A percentile compares a stretch with the other conserved stretches of the same genome.
Evolutionary conservation across 1,140 invertebrate species (phyloP).

Genomic region (Plutomurus gul): DNA sequence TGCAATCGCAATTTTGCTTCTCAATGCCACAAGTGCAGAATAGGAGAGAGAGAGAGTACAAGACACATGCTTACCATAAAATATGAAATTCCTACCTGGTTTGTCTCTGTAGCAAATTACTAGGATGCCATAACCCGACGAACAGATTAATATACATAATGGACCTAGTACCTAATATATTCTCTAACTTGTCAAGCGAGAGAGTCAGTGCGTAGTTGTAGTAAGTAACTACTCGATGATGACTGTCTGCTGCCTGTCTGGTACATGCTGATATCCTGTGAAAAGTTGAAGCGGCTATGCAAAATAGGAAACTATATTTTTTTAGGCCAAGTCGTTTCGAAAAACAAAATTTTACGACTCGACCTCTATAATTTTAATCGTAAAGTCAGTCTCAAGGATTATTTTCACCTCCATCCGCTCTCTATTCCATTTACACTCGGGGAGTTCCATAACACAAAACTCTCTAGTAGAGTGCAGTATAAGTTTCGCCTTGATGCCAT

Average conservation of each 20-base stretch:
- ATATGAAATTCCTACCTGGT: neutral
- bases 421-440: slow-evolving; percentile 22
- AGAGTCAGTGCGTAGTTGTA: neutral
- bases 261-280: neutral
- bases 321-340: neutral
- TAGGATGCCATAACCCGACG: neutral
- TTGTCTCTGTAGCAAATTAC: slow-evolving; percentile 21
- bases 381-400: slow-evolving; percentile 41
- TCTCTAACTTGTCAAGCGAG: neutral
- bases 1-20: too few relatives aligned
- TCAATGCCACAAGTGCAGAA: too few relatives aligned
- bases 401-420: slow-evolving; percentile 35
- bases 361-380: slow-evolving; percentile 42
- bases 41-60: too few relatives aligned
- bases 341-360: slow-evolving; percentile 31
- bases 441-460: neutral
- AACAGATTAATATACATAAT: neutral
- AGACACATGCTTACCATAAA: slow-evolving; percentile 5
- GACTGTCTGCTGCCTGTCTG: neutral
- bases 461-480: neutral
- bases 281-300: neutral
- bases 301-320: slow-evolving; percentile 33
- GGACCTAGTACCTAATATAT: neutral
- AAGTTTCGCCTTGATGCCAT: neutral
- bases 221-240: too few relatives aligned